Evolutionary conservation across 2,113 vertebrate species (phyloP), one percentile per base, ranked within the genome.

Genomic region (Channa argus): DNA sequence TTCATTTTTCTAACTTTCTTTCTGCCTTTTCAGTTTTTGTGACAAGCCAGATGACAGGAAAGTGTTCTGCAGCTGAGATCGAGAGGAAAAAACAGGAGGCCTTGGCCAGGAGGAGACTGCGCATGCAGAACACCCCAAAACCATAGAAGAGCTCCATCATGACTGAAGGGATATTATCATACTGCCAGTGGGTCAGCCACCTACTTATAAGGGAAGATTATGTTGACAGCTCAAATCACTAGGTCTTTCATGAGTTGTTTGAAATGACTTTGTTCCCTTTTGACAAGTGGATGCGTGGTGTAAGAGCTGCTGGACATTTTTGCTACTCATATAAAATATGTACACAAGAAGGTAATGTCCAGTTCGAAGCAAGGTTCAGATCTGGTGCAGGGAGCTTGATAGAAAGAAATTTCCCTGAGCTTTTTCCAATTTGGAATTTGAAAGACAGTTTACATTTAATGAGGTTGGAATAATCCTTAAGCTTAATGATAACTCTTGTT

Each of bases 11-110:
- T 54, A n/a, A 1, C 38, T 86, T 74, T 70, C 38, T 58, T 79
- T 50, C 70, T 88, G 84, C 63, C 70, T 86, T 91, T 93, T 69
- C 85, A 97, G 96, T 89, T 47, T 94, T 92, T 59, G 81, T 93
- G 65, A 87, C 93, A 36, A 94, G 93, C 65, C 93, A 94, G 14
- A 92, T 87, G 86, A 92, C 86, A 0, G 94, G 88, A 62, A 97
- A 93, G 64, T 97, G 94, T 89, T 95, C 96, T 15, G 93, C 94
- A 15, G 95, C 95, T 53, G 97, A 99, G 92, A 99, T 98, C 71
- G 96, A 97, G 89, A 95, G 87, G 56, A 99, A 99, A 86, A 97
- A 96, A 56, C 96, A 96, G 82, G 96, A 96, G 80, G 97, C 97
- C 1, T 83, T 98, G 83, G 94, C 96, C 77, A 92, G 96, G 84